Base-by-base conservation (phyloP, 2,113 vertebrate genomes). In the Sciurus niger region DNA sequence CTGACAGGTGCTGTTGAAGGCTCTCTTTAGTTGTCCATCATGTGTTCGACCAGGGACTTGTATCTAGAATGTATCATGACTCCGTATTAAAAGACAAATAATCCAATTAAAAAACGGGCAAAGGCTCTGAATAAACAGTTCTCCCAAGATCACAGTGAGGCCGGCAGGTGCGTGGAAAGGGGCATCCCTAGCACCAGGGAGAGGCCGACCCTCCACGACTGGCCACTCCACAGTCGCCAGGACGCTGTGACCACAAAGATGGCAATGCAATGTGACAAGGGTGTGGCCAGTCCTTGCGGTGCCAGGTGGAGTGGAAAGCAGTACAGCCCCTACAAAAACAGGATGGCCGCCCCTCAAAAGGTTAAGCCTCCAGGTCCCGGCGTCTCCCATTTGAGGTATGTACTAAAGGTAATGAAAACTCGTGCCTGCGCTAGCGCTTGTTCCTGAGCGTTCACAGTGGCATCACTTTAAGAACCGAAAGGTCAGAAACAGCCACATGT, bases 11-110 rank as follows among this genome's bases (percentile, higher is more conserved):
- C 53, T 76, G 77, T 72, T 43, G 87, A 88, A 58, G 37, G 32
- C 28, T 83, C 28, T 55, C 34, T 83, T 90, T 72, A 78, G 37
- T 40, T 87, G 51, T 67, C 78, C 84, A 77, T 67, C 63, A 84
- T 6, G 12, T 90, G 51, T 43, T 63, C 55, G 63, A 63, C n/a
- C 68, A 74, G 70, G 32, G 6, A 25, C n/a, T 77, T 91, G 34
- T n/a, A 65, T 77, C 72, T 96, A 34, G 55, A 78, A 84, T 84
- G 68, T 53, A 60, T 53, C 63, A 43, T 4, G 60, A 77, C 60
- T 92, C 51, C 40, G 53, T 28, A 63, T 4, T 10, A 70, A 93
- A 93, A 83, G n/a, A 63, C 78, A 76, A 88, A 84, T 79, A 58
- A 72, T n/a, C 43, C 43, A 86, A 53, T 73, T 89, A n/a, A 78